These are phyloP conservation scores for Myotis planiceps DNA, from an alignment of 2,797 vertebrate genomes.

Conservation along the genomic window DNA sequence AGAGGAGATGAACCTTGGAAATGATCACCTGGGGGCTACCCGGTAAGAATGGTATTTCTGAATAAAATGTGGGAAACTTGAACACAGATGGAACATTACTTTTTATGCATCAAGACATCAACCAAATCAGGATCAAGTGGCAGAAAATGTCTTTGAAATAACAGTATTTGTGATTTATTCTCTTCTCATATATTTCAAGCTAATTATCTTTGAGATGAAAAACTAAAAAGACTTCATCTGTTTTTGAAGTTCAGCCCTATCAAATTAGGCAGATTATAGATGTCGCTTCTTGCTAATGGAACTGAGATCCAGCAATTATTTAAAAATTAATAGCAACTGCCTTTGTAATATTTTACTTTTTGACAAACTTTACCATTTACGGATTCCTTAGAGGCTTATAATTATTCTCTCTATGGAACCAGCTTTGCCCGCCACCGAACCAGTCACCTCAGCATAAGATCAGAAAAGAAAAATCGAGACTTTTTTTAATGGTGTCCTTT, in stretches of 20 bases:
- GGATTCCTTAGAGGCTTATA: constrained; percentile 64
- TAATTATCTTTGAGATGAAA: constrained; percentile 81
- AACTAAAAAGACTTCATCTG: constrained; percentile 73
- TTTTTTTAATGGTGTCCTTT: constrained; percentile 25
- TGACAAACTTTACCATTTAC: constrained; percentile 66
- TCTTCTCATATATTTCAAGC: constrained; percentile 74
- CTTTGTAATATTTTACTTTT: constrained; percentile 60
- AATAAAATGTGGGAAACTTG: constrained; percentile 1
- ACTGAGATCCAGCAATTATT: constrained; percentile 56
- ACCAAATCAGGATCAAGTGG: constrained; percentile 55
- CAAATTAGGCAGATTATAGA: constrained; percentile 73
- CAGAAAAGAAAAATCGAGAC: constrained; percentile 50
- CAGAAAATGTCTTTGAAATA: constrained; percentile 74
- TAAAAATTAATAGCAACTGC: constrained; percentile 61
- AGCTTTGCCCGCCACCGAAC: constrained; percentile 46
- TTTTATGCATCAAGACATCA: constrained; percentile 67
- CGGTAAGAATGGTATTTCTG: constrained; percentile 37
- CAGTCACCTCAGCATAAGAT: constrained; percentile 63
- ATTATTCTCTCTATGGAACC: constrained; percentile 74
- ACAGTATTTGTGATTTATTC: constrained; percentile 70
- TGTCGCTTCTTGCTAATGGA: constrained; percentile 41
- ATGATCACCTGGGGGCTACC: constrained; percentile 48
- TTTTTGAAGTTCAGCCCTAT: constrained; percentile 75
- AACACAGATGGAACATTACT: constrained; percentile 63
- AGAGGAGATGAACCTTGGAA: constrained; percentile 25